Evolutionary conservation across 1,140 invertebrate genomes (phyloP).

Genomic region (Heliconius eleuchia): DNA sequence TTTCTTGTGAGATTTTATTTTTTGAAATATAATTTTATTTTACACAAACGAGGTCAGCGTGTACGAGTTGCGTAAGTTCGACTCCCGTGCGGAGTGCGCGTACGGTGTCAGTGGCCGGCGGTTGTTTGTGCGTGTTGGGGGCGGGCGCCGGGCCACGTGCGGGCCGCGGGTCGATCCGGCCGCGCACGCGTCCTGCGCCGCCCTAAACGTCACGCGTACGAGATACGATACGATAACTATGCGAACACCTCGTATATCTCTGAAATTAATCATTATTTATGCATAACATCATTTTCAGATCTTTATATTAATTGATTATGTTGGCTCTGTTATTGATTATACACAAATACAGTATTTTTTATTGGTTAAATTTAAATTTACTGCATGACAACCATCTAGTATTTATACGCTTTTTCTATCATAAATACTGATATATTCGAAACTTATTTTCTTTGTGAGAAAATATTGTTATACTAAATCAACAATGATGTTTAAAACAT

Average conservation of each 20-base stretch:
- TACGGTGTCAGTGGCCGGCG: constrained; percentile 34
- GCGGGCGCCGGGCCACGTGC: constrained; percentile 58
- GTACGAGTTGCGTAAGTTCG: constrained; percentile 25
- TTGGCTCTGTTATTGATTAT: too few species aligned
- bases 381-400: too few species aligned
- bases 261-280: constrained; percentile 24
- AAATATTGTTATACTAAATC: background rate
- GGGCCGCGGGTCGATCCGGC: constrained; percentile 62
- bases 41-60: background rate
- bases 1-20: background rate
- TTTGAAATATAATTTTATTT: background rate
- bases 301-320: too few species aligned
- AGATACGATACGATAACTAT: constrained; percentile 3
- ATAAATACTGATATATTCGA: background rate
- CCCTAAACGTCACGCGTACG: constrained; percentile 51
- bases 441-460: background rate
- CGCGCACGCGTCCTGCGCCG: constrained; percentile 58
- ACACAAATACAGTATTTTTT: too few species aligned
- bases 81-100: constrained; percentile 16
- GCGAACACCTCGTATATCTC: constrained; percentile 24
- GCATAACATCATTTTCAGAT: background rate
- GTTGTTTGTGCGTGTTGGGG: constrained; percentile 60
- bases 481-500: too few species aligned
- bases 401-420: background rate
- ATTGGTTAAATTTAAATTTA: too few species aligned